These are phyloP conservation scores for Chaenogobius annularis DNA, from an alignment of 2,113 vertebrate genomes.

Conservation along the genomic window DNA sequence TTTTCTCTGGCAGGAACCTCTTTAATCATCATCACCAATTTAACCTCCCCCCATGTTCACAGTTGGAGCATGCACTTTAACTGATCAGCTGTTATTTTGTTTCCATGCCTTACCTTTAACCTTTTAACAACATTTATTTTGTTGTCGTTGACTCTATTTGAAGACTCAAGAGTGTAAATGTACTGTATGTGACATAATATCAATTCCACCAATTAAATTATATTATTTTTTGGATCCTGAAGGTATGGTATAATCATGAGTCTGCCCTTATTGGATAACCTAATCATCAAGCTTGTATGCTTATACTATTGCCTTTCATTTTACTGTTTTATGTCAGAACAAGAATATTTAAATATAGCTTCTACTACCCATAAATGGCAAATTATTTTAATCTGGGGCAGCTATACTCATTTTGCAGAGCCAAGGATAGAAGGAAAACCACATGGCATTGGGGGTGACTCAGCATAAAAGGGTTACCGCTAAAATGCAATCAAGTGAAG, in stretches of 20 bases:
- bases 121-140: too few relatives aligned
- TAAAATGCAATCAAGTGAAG: constrained; percentile 40
- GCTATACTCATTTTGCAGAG: not conserved
- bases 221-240: too few relatives aligned
- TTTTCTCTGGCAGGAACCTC: constrained; percentile 34
- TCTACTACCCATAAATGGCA: not conserved
- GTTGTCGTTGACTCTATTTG: too few relatives aligned
- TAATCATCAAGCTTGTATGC: not conserved
- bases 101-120: too few relatives aligned
- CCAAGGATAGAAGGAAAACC: constrained; percentile 10
- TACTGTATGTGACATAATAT: too few relatives aligned
- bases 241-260: too few relatives aligned
- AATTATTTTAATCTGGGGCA: not conserved
- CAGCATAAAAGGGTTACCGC: constrained; percentile 36
- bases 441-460: constrained; percentile 41
- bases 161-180: too few relatives aligned
- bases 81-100: too few relatives aligned
- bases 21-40: constrained; percentile 46
- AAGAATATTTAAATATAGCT: not conserved
- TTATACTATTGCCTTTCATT: not conserved
- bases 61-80: not conserved
- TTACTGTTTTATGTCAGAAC: not conserved
- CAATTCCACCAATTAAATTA: too few relatives aligned
- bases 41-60: constrained; percentile 31
- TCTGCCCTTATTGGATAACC: not conserved